phyloP scores from a whole-genome alignment of 2,113 vertebrate species.

The Mesitornis unicolor region DNA sequence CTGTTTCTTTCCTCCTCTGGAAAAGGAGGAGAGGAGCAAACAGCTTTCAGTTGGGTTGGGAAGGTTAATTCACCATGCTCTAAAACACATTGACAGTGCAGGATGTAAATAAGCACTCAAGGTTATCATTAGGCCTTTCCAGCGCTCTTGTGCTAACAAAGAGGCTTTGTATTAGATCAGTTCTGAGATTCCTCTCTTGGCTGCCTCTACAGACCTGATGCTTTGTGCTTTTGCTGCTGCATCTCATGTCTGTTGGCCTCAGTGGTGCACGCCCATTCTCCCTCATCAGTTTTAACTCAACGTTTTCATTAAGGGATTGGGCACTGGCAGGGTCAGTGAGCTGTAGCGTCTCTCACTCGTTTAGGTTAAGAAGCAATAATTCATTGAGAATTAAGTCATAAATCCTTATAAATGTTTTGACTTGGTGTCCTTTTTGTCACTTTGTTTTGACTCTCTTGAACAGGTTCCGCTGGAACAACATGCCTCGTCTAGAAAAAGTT shows the following conservation, averaged over 20 bases:
- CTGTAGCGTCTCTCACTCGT: neutral
- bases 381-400: neutral
- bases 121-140: neutral
- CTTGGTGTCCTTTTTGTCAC: neutral
- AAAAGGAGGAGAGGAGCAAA: neutral
- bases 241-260: neutral
- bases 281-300: neutral
- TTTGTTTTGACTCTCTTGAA: neutral
- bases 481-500: slow-evolving; percentile 90
- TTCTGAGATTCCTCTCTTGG: neutral
- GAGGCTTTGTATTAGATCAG: neutral
- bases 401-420: neutral
- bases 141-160: neutral
- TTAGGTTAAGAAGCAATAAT: neutral
- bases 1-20: neutral
- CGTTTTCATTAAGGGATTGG: neutral
- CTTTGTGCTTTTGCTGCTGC: neutral
- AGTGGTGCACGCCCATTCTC: neutral
- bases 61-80: neutral
- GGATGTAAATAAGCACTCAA: neutral
- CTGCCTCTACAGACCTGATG: neutral
- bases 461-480: slow-evolving; percentile 94
- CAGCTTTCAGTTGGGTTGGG: neutral
- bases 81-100: accelerated
- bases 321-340: neutral